Base-by-base conservation (phyloP, 2,888 invertebrate genomes). In the Blastobasis adustella region DNA sequence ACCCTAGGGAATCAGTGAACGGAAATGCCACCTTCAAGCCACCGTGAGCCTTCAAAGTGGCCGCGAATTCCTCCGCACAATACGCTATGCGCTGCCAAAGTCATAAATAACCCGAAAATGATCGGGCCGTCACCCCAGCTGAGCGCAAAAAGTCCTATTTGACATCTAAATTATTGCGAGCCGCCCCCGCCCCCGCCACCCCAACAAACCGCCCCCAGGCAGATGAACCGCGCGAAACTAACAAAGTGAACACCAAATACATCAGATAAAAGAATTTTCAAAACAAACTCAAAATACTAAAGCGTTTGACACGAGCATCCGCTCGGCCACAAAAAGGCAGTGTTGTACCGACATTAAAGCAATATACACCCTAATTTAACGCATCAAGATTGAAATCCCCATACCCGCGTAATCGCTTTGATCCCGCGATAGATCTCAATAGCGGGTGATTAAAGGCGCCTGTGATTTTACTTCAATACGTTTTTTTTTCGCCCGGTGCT, bases 271-370 rank as follows among this genome's bases (percentile, higher is more conserved):
- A 88, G 88, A 88, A 83, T 88, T 87, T 89, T 89, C 87, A 88
- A 89, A 88, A 88, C 89, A 89, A 89, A 88, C 86, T 88, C 87
- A 84, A 86, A 85, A 86, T 87, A 87, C 84, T 84, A 82, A 87
- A 85, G 85, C 87, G 85, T 83, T 89, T 87, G 89, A 88, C 89
- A 86, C 86, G 87, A 85, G 88, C 89, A 89, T 89, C 89, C 88
- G 88, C 82, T 85, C 69, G 71, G 63, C 64, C 65, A 76, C 81
- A 85, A 87, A 86, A 86, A 85, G 85, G 63, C 72, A 23, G 23
- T 23, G 3, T 23, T 23, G 3, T 23, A 23, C 23, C 23, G 23
- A 23, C 23, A 23, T 23, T 23, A 23, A 23, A 23, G 23, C 23
- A 23, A 23, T 3, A 23, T 23, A 3, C 23, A 23, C 23, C 23